Percentiles rank a stretch among this genome's conserved stretches.
These are phyloP conservation scores for Drosophila kanapiae DNA, from an alignment of 1,140 invertebrate genomes.

Conservation along the genomic window DNA sequence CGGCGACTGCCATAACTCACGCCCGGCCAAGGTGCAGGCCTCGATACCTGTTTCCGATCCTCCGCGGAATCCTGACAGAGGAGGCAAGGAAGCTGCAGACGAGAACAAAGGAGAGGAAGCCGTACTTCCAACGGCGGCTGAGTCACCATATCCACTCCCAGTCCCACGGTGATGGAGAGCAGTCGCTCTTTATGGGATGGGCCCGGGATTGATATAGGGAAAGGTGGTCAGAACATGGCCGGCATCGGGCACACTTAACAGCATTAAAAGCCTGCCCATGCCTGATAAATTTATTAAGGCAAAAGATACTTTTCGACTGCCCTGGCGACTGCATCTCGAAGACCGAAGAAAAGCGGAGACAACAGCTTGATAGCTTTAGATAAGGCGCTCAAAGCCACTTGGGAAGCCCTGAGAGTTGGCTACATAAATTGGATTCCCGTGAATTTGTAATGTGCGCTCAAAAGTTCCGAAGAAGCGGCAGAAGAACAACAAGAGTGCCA, in stretches of 20 bases:
- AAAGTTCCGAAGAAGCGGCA: constrained; percentile 68
- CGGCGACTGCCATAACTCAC: constrained; percentile 16
- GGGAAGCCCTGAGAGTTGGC: constrained; percentile 39
- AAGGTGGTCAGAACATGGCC: constrained; percentile 7
- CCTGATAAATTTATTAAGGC: constrained; percentile 23
- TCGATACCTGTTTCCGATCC: constrained; percentile 25
- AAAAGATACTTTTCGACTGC: background rate
- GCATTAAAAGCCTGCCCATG: constrained; percentile 23
- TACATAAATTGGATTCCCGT: constrained; percentile 78
- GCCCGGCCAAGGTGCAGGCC: background rate
- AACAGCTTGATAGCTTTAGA: constrained; percentile 66
- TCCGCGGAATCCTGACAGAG: constrained; percentile 9
- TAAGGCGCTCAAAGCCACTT: constrained; percentile 49
- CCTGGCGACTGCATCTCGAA: background rate
- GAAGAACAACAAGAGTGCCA: constrained; percentile 44
- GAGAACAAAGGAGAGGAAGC: constrained; percentile 23
- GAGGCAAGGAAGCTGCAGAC: constrained; percentile 6
- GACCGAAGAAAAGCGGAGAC: constrained; percentile 8
- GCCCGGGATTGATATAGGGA: constrained; percentile 17
- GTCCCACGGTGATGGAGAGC: constrained; percentile 20
- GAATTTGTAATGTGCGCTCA: constrained; percentile 81
- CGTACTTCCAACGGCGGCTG: constrained; percentile 10
- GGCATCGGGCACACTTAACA: constrained; percentile 22
- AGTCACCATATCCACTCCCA: constrained; percentile 24
- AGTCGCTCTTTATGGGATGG: constrained; percentile 31